These are phyloP conservation scores for Dermolepida albohirtum DNA, from an alignment of 2,888 invertebrate genomes.

Conservation along the genomic window DNA sequence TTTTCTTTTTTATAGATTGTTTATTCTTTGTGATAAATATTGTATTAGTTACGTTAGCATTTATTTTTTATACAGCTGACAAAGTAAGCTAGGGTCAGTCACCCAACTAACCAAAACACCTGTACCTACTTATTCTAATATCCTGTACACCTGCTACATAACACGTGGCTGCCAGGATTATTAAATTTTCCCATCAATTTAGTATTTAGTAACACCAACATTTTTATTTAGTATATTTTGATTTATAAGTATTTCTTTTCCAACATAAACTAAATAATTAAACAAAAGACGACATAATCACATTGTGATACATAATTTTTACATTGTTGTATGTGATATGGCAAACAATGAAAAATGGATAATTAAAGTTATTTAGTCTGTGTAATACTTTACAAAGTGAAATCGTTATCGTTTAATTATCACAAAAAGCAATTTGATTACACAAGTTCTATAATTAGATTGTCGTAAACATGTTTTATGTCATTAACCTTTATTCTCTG, in stretches of 20 bases:
- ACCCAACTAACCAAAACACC: conserved; percentile 16
- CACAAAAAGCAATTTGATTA: conserved; percentile 15
- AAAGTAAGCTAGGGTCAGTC: conserved; percentile 16
- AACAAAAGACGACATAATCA: background rate
- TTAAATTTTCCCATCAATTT: background rate
- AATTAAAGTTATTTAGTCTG: background rate
- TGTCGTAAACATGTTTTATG: conserved; percentile 30
- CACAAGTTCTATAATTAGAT: conserved; percentile 31
- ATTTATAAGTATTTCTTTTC: background rate
- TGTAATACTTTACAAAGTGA: background rate
- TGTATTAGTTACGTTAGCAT: background rate
- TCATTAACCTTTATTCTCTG: conserved; percentile 36
- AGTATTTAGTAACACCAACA: background rate
- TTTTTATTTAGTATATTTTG: background rate
- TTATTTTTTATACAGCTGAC: background rate
- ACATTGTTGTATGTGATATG: too few relatives aligned
- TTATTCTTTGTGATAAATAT: background rate
- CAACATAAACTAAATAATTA: background rate
- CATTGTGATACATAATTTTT: too few relatives aligned
- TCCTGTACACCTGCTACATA: conserved; percentile 19
- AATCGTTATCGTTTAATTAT: conserved; percentile 19
- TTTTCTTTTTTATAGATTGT: too few relatives aligned
- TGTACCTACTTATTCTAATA: conserved; percentile 8
- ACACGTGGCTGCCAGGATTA: background rate
- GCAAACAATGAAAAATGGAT: too few relatives aligned